phyloP scores from a whole-genome alignment of 2,888 invertebrate species.

The Criorhina ranunculi region DNA sequence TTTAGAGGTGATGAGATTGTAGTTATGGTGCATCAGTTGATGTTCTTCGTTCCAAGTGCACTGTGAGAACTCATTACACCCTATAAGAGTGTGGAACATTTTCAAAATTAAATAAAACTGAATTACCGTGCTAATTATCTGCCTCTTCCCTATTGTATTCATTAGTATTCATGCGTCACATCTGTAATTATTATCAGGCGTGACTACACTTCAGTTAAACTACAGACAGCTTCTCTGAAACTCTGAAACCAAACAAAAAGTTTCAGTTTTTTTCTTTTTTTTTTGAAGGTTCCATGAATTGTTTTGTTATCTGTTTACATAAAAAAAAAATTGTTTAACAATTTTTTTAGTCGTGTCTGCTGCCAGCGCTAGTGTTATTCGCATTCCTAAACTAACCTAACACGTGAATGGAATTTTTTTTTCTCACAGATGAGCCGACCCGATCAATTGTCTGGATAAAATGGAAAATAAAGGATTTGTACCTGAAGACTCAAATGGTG shows the following conservation, averaged over 20 bases:
- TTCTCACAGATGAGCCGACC: slow-evolving; percentile 45
- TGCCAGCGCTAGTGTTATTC: neutral
- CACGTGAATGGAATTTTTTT: neutral
- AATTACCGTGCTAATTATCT: slow-evolving; percentile 47
- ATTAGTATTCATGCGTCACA: slow-evolving; percentile 9
- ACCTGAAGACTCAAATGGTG: slow-evolving; percentile 42
- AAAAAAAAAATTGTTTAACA: neutral
- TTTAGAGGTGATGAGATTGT: too few relatives aligned
- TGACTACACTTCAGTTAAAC: neutral
- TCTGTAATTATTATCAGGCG: neutral
- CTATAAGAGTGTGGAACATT: neutral
- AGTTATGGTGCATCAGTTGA: too few relatives aligned
- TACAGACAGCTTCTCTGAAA: neutral
- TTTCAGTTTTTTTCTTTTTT: slow-evolving; percentile 12
- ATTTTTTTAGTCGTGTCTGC: neutral
- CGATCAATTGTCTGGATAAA: slow-evolving; percentile 22
- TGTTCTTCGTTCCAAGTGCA: neutral
- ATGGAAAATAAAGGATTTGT: slow-evolving; percentile 69
- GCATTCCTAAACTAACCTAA: neutral
- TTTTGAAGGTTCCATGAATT: neutral
- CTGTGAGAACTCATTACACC: neutral
- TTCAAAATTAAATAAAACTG: slow-evolving; percentile 5
- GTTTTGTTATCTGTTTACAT: neutral
- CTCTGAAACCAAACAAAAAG: neutral
- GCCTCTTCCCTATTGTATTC: neutral